Conservation (phyloP, 2,888 invertebrate species). For the Ametastegia equiseti region DNA sequence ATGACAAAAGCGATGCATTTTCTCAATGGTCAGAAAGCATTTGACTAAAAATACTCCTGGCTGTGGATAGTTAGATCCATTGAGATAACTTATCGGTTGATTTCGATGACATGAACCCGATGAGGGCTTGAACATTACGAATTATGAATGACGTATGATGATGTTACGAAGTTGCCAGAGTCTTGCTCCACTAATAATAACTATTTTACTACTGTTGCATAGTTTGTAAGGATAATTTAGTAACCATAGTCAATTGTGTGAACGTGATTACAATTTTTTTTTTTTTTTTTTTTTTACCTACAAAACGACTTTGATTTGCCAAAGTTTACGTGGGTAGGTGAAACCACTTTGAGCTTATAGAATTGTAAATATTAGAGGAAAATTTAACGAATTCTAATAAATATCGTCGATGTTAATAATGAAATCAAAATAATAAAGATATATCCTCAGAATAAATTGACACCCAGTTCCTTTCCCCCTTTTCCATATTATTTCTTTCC, state of each 20-base stretch:
- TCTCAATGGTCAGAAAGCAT: not conserved
- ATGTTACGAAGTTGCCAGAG: not conserved
- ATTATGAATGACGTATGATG: not conserved
- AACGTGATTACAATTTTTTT: not conserved
- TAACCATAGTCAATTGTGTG: not conserved
- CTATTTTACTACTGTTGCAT: not conserved
- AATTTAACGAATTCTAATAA: not conserved
- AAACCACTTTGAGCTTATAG: too few relatives aligned
- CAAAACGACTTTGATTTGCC: too few relatives aligned
- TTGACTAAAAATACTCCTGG: not conserved
- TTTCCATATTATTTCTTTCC: not conserved
- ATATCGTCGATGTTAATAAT: not conserved
- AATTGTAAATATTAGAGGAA: not conserved
- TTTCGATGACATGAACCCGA: not conserved
- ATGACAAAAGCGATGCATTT: not conserved
- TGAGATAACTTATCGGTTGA: not conserved
- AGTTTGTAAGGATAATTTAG: not conserved
- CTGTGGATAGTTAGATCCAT: not conserved
- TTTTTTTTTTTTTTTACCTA: not conserved
- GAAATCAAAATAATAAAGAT: slow-evolving; percentile 31
- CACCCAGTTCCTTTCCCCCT: not conserved
- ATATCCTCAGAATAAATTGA: not conserved
- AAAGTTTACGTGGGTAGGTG: too few relatives aligned
- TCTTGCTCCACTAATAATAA: not conserved
- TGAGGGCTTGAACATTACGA: not conserved